Evolutionary conservation across 2,888 invertebrate species (phyloP), one percentile per base, ranked within the genome.

Genomic region (Apodemia mormo): DNA sequence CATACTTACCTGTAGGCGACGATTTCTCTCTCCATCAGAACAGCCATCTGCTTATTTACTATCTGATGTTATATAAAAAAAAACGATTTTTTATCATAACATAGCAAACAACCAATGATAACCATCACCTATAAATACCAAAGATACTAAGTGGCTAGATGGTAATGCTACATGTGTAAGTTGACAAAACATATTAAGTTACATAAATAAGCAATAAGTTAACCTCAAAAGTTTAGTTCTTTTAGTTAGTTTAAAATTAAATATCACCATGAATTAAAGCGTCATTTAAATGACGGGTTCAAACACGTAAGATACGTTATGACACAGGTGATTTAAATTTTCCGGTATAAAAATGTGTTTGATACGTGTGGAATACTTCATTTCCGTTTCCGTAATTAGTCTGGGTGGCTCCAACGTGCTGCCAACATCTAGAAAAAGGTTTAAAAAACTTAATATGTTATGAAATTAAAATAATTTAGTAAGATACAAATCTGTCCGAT

Each of bases 281-380:
- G 3, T 14, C 49, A 33, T 61, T 30, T 12, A 61, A 61, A 61
- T 61, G 5, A 30, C 33, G 12, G 33, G 56, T 56, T 56, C 22
- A 61, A 61, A 9, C 14, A 4, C 49, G 49, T 14, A 14, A 49
- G 58, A 33, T 5, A 61, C 30, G 58, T 33, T 30, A 30, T 61
- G 58, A 61, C 58, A 61, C 58, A 33, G 10, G 12, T 61, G 58
- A 61, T 61, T 61, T 61, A 61, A 61, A 61, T 33, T 61, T 61
- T 61, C 58, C 58, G 30, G 58, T 61, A 14, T 61, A 61, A 61
- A 61, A 61, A 61, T 61, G 58, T 33, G 29, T 61, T 61, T 61
- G 58, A 30, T 30, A 33, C 33, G 58, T 61, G 58, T 61, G 14
- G 33, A 33, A 61, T 61, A 61, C 58, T 61, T 61, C 58, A 61